Evolutionary conservation across 1,140 invertebrate species (phyloP), one percentile per base, ranked within the genome.

Genomic region (Anadara kagoshimensis): DNA sequence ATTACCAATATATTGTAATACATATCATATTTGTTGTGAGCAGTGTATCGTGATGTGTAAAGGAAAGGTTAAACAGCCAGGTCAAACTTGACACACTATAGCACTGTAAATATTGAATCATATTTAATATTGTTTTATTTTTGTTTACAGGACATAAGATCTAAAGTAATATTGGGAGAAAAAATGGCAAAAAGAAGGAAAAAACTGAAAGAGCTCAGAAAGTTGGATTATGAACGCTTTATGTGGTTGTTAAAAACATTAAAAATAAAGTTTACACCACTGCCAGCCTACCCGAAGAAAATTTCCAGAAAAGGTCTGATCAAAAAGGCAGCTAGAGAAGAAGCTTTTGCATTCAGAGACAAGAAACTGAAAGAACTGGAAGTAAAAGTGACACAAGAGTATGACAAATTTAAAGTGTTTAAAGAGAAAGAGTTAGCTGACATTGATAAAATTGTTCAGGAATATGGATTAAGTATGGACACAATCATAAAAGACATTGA

Each of bases 231-330:
- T 85, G 93, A 93, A 78, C 92, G 93, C 57, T 97, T 95, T 86
- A 94, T 96, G 87, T 97, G 94, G 94, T 78, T 97, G n/a, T 82
- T 96, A 11, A 94, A 96, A 79, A 92, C 93, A 83, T 86, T 97
- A 0, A 93, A 95, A 79, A 89, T 97, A 73, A 90, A 93, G 49
- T 96, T 94, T 82, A 92, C 92, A 20, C 71, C 71, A 29, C 71
- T 7, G 2, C 29, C 75, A 8, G 36, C 44, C 43, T 43, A 54
- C n/a, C 56, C 56, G 1, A 24, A 14, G 20, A 44, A n/a, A 24
- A 53, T 78, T 43, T 64, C 45, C 4, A 66, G 49, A 64, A 59
- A 62, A 47, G 51, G 92, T 91, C 8, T 91, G 93, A 58, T 93
- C 93, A 0, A 81, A 94, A 18, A 90, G 51, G 47, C 71, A 69